Base-by-base conservation (phyloP, 2,113 vertebrate genomes). In the Notechis scutatus region DNA sequence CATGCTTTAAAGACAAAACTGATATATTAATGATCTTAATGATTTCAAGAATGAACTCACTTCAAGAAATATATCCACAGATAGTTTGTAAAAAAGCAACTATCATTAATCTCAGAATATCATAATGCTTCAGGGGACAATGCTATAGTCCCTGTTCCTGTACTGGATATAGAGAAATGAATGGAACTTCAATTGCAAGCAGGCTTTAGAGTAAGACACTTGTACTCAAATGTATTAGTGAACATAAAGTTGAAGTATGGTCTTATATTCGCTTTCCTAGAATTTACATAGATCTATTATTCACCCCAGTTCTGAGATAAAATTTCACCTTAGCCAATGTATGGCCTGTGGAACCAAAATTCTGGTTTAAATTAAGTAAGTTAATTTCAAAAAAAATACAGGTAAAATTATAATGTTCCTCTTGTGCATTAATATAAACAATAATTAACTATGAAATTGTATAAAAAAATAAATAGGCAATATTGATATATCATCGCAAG, bases 51-150 rank as follows among this genome's bases (percentile, higher is more conserved):
- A 21, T 1, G 29, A 94, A 92, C 42, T 92, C 52, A 90, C 94
- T 87, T 91, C 91, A 92, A 91, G 94, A 34, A 87, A n/a, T 86
- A 55, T 94, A 96, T 95, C 93, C 94, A 95, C 94, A 50, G 92
- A 95, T 94, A 95, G 94, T 94, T 81, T 39, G 0, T 20, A 15
- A 12, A n/a, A 74, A 39, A 81, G 6, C 69, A 81, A 39, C 15
- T 39, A 15, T 20, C 57, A 74, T 96, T 95, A 93, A 55, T 96
- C 94, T 95, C 45, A 94, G 88, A 34, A 90, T 54, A 91, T 0
- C 1, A 95, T 50, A 0, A 2, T 20, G 5, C 3, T 95, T 69
- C 88, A 93, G 95, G 94, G 47, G 92, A 47, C 10, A 4, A 47
- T 87, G 5, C 26, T n/a, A 23, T 87, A n/a, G 5, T 7, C 24